phyloP scores from a whole-genome alignment of 2,888 invertebrate species.

The Harpalus rufipes region DNA sequence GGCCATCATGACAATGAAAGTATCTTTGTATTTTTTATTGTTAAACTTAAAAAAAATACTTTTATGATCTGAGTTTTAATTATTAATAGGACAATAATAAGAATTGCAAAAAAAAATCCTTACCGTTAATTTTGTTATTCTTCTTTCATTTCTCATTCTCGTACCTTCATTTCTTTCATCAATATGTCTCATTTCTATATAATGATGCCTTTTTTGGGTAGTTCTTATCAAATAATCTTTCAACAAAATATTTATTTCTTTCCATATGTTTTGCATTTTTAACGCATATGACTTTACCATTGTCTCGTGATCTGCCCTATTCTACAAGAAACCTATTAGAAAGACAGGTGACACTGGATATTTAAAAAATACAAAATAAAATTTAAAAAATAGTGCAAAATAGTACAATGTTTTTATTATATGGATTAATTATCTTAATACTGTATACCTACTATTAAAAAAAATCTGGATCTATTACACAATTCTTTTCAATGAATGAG shows the following conservation, averaged over 20 bases:
- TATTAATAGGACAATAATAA: no score
- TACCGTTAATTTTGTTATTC: conserved; percentile 50
- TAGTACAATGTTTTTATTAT: no score
- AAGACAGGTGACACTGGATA: neutral
- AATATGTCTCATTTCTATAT: conserved; percentile 74
- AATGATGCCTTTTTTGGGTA: conserved; percentile 74
- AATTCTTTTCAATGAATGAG: neutral
- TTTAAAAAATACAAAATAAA: neutral
- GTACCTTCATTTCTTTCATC: conserved; percentile 74
- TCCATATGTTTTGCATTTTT: conserved; percentile 73
- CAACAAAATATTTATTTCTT: conserved; percentile 72
- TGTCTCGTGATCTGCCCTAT: conserved; percentile 71
- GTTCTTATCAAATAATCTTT: conserved; percentile 73
- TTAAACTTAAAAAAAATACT: neutral
- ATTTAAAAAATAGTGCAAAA: neutral
- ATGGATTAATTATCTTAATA: no score
- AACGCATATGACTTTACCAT: conserved; percentile 72
- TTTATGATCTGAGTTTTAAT: no score
- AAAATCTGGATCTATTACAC: neutral
- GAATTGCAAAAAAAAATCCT: no score
- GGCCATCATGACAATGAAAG: neutral
- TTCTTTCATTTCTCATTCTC: conserved; percentile 69
- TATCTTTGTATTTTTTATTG: neutral
- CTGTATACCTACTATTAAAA: no score
- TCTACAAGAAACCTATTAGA: neutral